Base-by-base conservation (phyloP, 2,797 vertebrate genomes). In the Poeciliopsis presidionis region DNA sequence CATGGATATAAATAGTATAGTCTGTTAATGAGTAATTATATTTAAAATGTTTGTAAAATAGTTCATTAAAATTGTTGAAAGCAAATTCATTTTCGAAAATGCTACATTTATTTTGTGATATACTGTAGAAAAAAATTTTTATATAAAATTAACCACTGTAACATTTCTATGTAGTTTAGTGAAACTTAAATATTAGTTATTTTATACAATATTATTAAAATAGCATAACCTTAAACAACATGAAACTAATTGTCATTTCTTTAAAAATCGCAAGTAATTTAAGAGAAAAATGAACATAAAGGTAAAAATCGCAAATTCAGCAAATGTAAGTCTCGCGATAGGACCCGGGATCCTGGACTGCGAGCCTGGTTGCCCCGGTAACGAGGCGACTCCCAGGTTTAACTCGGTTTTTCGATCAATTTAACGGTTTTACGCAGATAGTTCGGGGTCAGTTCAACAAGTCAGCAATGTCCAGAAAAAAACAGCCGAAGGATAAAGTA, bases 401-500 rank as follows among this genome's bases (percentile, higher is more conserved):
- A 25, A 0, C 33, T 28, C 2, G 47, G 1, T 30, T 59, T 16
- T 49, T 0, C 2, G 2, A 2, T 41, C 0, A 61, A 14, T 39
- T 1, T 7, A 8, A 28, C 20, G 0, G 36, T 65, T 57, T 70
- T 25, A 22, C 33, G 6, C 4, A 4, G 30, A 13, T 5, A 65
- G 1, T 51, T 22, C 18, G 45, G 20, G 20, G 45, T 76, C 55
- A 28, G 70, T 46, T 18, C 55, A 20, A 57, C 20, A 3, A 69
- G 3, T 7, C 51, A 76, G 85, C 46, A 4, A 96, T 95, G 95
- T 83, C 82, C 1, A 90, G 59, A 85, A 95, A 89, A 69, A 95
- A 77, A 74, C 77, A n/a, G 4, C 55, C 7, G 4, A 95, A 90
- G 78, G 90, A 93, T 0, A 91, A 83, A 73, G 30, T 65, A 6